phyloP scores from a whole-genome alignment of 1,140 invertebrate species.

The Cherax quadricarinatus region DNA sequence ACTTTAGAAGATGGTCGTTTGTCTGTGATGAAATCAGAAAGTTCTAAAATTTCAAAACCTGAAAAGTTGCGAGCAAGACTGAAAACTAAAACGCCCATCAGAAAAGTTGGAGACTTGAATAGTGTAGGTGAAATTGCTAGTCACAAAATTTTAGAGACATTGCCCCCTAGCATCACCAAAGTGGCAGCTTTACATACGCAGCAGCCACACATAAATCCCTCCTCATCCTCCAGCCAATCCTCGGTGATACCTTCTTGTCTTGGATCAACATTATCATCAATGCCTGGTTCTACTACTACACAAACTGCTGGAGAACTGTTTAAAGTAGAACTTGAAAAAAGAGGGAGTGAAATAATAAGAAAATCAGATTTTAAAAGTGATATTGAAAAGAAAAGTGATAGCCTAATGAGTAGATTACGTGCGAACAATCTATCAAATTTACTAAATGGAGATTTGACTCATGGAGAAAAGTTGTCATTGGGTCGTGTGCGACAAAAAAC shows the following conservation, averaged over 20 bases:
- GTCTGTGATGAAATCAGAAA: constrained; percentile 60
- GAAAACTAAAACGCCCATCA: constrained; percentile 67
- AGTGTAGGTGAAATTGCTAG: constrained; percentile 73
- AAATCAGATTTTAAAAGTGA: constrained; percentile 61
- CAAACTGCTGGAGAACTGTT: constrained; percentile 44
- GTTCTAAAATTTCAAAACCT: constrained; percentile 63
- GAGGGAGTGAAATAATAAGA: constrained; percentile 44
- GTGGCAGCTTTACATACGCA: constrained; percentile 73
- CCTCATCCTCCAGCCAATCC: constrained; percentile 61
- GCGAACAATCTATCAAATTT: constrained; percentile 42
- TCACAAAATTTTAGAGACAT: constrained; percentile 73
- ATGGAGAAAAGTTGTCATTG: constrained; percentile 56
- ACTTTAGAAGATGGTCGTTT: constrained; percentile 66
- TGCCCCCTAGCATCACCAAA: constrained; percentile 73
- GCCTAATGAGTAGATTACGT: constrained; percentile 17
- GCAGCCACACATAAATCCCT: constrained; percentile 73
- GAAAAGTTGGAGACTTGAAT: constrained; percentile 72
- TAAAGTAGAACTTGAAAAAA: constrained; percentile 67
- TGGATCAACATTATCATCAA: constrained; percentile 13
- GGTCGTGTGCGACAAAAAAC: constrained; percentile 58
- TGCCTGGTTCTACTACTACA: not conserved
- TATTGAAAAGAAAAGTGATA: constrained; percentile 41
- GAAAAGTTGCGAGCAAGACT: constrained; percentile 69
- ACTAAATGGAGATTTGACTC: constrained; percentile 71
- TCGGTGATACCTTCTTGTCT: constrained; percentile 30